A percentile compares a stretch with the other conserved stretches of the same genome.
Conservation (phyloP, 2,797 vertebrate species). For the Tarsius wallacei region DNA sequence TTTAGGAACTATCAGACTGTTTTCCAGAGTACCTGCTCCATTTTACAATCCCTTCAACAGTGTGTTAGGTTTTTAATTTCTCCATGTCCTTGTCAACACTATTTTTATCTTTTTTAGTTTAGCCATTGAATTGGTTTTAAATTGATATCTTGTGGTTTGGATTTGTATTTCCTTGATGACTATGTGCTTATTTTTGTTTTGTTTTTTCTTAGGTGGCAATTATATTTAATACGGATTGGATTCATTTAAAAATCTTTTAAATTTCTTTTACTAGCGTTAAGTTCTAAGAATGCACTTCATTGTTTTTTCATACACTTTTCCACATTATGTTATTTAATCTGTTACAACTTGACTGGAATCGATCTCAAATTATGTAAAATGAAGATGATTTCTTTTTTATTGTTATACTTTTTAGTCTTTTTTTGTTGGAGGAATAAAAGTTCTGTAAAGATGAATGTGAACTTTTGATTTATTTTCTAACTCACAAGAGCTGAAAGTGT, state of each 20-base stretch:
- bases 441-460: neutral
- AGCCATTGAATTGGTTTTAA: neutral
- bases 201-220: neutral
- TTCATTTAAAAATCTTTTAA: neutral
- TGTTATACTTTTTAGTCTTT: neutral
- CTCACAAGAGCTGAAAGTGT: neutral
- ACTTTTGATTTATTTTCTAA: neutral
- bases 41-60: fast-evolving
- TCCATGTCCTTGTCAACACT: fast-evolving
- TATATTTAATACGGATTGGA: neutral
- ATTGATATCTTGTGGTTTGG: too few relatives aligned
- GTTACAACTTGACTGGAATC: neutral
- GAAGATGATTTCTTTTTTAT: neutral
- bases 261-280: neutral
- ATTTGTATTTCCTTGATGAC: neutral
- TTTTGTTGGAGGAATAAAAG: neutral
- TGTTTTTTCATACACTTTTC: neutral
- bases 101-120: neutral
- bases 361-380: neutral
- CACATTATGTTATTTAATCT: neutral
- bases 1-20: neutral
- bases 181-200: neutral
- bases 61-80: fast-evolving
- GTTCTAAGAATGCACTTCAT: neutral
- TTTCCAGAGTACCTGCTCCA: neutral